Conservation (phyloP, 2,113 vertebrate genomes). For the Semicossyphus pulcher region DNA sequence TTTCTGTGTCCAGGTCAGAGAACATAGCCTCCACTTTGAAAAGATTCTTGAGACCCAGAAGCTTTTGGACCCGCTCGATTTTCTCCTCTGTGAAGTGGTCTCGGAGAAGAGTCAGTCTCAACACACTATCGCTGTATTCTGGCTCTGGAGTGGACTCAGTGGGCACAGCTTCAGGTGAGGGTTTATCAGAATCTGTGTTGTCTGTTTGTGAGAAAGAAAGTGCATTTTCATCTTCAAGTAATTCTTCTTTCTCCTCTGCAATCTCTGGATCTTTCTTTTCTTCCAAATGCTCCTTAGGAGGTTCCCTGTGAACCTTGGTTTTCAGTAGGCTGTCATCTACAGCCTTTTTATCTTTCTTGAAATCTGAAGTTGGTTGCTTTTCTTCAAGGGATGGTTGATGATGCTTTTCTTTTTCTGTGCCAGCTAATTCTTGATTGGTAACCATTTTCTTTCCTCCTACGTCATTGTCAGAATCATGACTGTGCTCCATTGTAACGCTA, state of each 20-base stretch:
- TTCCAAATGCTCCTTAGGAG: background rate
- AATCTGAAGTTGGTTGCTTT: background rate
- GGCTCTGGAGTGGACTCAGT: slow-evolving; percentile 26
- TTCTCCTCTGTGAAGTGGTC: slow-evolving; percentile 85
- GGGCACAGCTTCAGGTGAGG: background rate
- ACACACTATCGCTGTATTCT: slow-evolving; percentile 77
- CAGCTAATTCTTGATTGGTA: background rate
- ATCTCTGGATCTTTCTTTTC: slow-evolving; percentile 2
- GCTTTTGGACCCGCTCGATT: slow-evolving; percentile 81
- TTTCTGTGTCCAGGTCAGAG: slow-evolving; percentile 85
- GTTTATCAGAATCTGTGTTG: background rate
- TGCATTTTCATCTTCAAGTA: slow-evolving; percentile 96
- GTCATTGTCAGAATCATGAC: slow-evolving; percentile 8
- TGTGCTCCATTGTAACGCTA: background rate
- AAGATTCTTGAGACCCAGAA: slow-evolving; percentile 84
- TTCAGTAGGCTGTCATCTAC: slow-evolving; percentile 6
- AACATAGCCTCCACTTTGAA: slow-evolving; percentile 89
- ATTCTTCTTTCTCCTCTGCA: slow-evolving; percentile 68
- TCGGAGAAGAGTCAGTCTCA: slow-evolving; percentile 83
- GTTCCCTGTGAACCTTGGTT: slow-evolving; percentile 24
- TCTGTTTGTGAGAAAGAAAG: slow-evolving; percentile 44
- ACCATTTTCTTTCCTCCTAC: slow-evolving; percentile 19
- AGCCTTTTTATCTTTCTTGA: slow-evolving; percentile 45
- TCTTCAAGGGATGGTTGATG: background rate
- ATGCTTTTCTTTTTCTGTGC: slow-evolving; percentile 1